A percentile compares a stretch with the other conserved stretches of the same genome.
Conservation (phyloP, 2,888 invertebrate species). For the Bugulina stolonifera region DNA sequence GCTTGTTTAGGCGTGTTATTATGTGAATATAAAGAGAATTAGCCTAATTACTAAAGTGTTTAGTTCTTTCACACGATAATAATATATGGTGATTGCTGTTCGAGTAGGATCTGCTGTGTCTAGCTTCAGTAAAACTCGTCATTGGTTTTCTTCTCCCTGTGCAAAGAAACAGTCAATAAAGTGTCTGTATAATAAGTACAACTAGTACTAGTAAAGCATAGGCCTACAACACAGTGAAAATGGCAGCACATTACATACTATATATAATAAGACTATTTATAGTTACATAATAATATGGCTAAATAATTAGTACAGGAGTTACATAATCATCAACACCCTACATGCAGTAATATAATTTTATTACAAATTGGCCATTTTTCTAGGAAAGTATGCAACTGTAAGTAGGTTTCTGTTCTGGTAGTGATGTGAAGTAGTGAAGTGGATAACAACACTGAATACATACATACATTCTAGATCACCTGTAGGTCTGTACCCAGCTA, state of each 20-base stretch:
- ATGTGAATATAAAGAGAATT: neutral
- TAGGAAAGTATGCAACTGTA: too few species aligned
- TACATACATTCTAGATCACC: too few species aligned
- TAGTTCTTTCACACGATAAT: conserved; percentile 14
- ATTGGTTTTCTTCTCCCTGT: conserved; percentile 19
- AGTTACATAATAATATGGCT: too few species aligned
- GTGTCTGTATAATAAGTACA: neutral
- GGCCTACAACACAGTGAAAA: neutral
- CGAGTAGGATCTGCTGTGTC: conserved; percentile 19
- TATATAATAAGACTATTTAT: too few species aligned
- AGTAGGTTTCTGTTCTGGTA: too few species aligned
- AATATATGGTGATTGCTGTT: conserved; percentile 15
- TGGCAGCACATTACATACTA: neutral
- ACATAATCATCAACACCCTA: too few species aligned
- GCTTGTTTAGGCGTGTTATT: neutral
- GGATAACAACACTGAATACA: too few species aligned
- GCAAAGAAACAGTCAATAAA: neutral
- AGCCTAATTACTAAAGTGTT: conserved; percentile 20
- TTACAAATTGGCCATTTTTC: too few species aligned
- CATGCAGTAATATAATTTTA: too few species aligned
- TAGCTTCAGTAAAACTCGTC: neutral
- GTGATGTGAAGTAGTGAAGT: too few species aligned
- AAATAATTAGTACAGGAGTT: too few species aligned
- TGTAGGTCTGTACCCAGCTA: too few species aligned
- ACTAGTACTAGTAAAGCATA: neutral